A percentile compares a stretch with the other conserved stretches of the same genome.
These are phyloP conservation scores for Drosophila kanapiae DNA, from an alignment of 1,140 invertebrate species.

Conservation along the genomic window DNA sequence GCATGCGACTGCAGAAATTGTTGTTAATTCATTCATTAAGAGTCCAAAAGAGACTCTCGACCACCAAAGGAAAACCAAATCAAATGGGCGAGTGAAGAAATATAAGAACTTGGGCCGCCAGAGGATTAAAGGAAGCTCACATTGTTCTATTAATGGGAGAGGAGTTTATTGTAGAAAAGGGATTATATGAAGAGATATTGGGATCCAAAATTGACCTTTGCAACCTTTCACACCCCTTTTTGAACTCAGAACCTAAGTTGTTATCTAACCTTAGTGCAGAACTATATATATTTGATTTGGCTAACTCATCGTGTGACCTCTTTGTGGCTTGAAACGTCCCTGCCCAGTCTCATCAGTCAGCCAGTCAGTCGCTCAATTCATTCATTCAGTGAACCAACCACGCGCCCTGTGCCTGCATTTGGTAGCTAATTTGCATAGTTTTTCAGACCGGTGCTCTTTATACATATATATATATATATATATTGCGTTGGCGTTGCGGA, in stretches of 20 bases:
- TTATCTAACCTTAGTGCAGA: background rate
- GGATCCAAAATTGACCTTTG: background rate
- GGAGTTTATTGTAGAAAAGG: background rate
- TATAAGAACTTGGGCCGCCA: no score
- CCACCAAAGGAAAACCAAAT: constrained; percentile 28
- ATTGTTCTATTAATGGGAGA: background rate
- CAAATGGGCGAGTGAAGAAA: constrained; percentile 15
- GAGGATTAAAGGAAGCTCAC: background rate
- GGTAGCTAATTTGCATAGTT: constrained; percentile 80
- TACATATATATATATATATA: constrained; percentile 28
- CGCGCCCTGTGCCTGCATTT: constrained; percentile 62
- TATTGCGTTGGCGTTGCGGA: constrained; percentile 68
- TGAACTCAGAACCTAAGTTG: background rate
- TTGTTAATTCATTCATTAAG: constrained; percentile 59
- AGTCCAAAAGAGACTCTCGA: constrained; percentile 9
- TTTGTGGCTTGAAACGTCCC: constrained; percentile 38
- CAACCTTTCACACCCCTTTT: background rate
- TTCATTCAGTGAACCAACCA: constrained; percentile 58
- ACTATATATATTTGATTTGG: background rate
- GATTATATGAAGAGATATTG: no score
- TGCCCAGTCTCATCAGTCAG: constrained; percentile 34
- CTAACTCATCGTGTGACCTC: constrained; percentile 11
- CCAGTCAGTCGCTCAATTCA: constrained; percentile 21
- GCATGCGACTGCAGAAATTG: constrained; percentile 45
- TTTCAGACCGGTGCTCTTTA: constrained; percentile 39